phyloP scores from a whole-genome alignment of 2,888 invertebrate species.

The Drosophila antonietae region DNA sequence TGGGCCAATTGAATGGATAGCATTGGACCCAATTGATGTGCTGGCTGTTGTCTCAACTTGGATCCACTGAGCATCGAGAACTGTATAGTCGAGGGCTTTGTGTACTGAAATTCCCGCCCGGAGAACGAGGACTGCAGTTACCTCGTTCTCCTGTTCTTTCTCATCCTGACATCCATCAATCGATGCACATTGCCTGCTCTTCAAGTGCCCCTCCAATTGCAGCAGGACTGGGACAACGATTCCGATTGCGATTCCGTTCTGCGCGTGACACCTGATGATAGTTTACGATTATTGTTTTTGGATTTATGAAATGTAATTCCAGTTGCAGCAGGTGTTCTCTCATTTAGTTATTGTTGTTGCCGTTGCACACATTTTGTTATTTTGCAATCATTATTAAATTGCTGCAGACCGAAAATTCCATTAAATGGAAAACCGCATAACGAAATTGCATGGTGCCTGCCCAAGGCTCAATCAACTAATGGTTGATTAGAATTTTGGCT shows the following conservation, averaged over 20 bases:
- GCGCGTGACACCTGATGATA: slow-evolving; percentile 80
- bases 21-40: neutral
- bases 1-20: neutral
- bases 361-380: slow-evolving; percentile 27
- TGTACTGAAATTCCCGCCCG: neutral
- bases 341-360: slow-evolving; percentile 17
- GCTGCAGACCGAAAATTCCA: slow-evolving; percentile 36
- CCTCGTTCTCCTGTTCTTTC: neutral
- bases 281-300: slow-evolving; percentile 80
- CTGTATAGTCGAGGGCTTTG: neutral
- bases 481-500: slow-evolving; percentile 28
- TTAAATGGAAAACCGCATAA: slow-evolving; percentile 60
- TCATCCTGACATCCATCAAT: slow-evolving; percentile 25
- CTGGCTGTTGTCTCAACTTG: neutral
- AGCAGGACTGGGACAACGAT: slow-evolving; percentile 24
- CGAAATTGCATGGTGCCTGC: slow-evolving; percentile 21
- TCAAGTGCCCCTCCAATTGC: slow-evolving; percentile 4
- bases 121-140: too few relatives aligned
- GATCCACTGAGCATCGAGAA: neutral
- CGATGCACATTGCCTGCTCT: slow-evolving; percentile 15
- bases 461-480: slow-evolving; percentile 44
- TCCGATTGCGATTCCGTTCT: slow-evolving; percentile 36
- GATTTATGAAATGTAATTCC: slow-evolving; percentile 78
- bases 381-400: slow-evolving; percentile 54
- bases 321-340: slow-evolving; percentile 58